Base-by-base conservation (phyloP, 2,888 invertebrate species). In the Eupithecia insigniata region DNA sequence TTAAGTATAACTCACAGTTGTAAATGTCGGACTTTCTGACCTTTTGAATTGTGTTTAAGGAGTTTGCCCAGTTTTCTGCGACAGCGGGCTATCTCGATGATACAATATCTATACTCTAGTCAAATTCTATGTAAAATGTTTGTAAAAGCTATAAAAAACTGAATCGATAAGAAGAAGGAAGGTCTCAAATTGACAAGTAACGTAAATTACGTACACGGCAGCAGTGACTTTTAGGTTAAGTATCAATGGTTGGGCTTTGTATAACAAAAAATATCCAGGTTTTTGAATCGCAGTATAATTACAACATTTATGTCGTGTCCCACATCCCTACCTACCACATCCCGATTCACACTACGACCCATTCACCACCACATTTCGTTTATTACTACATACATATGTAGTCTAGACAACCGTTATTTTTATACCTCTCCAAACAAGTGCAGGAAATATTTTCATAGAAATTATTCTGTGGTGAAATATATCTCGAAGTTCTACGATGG, bases 21-120 rank as follows among this genome's bases (percentile, higher is more conserved):
- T 82, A 82, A 85, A 84, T 81, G 83, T 79, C 80, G 76, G 74
- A 79, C 80, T 82, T 79, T 84, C 81, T 80, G 80, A 80, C 76
- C 81, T 76, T 83, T 79, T 82, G 76, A 72, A 46, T 12, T 22
- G 12, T 51, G 22, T 22, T 51, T 46, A 46, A 22, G 46, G 46
- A n/a, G 46, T 46, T 46, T 22, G 8, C 46, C n/a, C 8, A 18
- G 6, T 43, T 39, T 0, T 3, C 36, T 36, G 8, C n/a, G n/a
- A n/a, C 2, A 46, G 7, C 7, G 22, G 22, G 10, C n/a, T 51
- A 12, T 22, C 22, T n/a, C 43, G 7, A 1, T 43, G 39, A 16
- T 39, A 39, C 43, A 43, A 43, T n/a, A 43, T 43, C 18, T n/a
- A n/a, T 2, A n/a, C 18, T 43, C 43, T 5, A n/a, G n/a, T 10